Base-by-base conservation (phyloP, 2,888 invertebrate genomes). In the Operophtera brumata region DNA sequence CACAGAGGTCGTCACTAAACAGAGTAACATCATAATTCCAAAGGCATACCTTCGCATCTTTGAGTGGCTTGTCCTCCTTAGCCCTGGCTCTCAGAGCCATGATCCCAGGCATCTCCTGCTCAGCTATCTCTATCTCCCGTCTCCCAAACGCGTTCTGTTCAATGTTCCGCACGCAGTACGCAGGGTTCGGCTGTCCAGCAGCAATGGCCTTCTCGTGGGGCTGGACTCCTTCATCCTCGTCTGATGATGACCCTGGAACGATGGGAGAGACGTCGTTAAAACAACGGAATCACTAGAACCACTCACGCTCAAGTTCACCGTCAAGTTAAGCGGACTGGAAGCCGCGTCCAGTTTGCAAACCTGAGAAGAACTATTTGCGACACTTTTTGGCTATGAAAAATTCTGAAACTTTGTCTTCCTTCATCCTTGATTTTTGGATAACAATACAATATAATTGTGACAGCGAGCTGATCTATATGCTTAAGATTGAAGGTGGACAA, bases 31-130 rank as follows among this genome's bases (percentile, higher is more conserved):
- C 20, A 20, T 3, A 20, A 20, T 20, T 20, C 20, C 30, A 30
- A 30, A 30, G 6, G 30, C 30, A 30, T 61, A 93, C 92, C 90
- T 96, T 97, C 9, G 99, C 99, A 80, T 98, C 97, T 80, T 96
- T 96, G 67, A 99, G 82, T 0, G 99, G 99, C 75, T 97, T 98
- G 75, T 99, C 98, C 50, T 98, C 97, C 47, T 94, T 93, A 0
- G 98, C 98, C 59, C 98, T 91, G 70, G 96, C 96, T 47, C 98
- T 92, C 65, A 99, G 85, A 1, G 98, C 98, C 94, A 99, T 97
- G 57, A 99, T 96, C 0, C 99, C 99, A 0, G 98, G 98, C 99
- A 99, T 99, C 91, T 99, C 99, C 90, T 99, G 98, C 77, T 99
- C 98, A 0, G 99, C 99, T 62, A 99, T 98, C 91, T 99, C 98